These are phyloP conservation scores for Anarhynchus alexandrinus DNA, from an alignment of 2,113 vertebrate genomes.

Conservation along the genomic window DNA sequence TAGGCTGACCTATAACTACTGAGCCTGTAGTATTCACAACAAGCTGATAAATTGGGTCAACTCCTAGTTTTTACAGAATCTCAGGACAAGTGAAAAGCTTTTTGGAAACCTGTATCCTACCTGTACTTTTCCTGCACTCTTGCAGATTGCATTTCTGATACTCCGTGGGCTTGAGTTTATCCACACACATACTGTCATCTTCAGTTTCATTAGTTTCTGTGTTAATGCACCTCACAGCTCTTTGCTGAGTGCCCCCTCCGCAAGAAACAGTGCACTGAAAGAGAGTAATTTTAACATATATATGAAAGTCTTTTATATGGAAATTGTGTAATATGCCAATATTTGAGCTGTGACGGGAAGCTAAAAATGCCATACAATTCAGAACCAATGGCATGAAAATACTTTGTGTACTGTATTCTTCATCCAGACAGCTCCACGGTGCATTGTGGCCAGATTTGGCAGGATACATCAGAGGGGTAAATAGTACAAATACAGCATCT, in stretches of 20 bases:
- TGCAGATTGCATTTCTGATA: slow-evolving; percentile 67
- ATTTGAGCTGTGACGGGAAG: neutral
- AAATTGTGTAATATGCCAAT: neutral
- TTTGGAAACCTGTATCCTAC: slow-evolving; percentile 25
- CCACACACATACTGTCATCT: slow-evolving; percentile 54
- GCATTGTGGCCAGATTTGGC: neutral
- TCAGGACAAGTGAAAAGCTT: neutral
- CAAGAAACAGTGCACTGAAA: slow-evolving; percentile 77
- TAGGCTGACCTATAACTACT: neutral
- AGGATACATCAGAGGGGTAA: neutral
- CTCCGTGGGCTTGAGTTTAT: slow-evolving; percentile 53
- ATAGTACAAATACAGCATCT: neutral
- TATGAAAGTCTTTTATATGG: neutral
- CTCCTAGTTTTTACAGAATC: neutral
- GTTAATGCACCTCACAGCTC: slow-evolving; percentile 65
- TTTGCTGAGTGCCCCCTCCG: slow-evolving; percentile 73
- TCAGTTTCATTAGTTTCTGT: slow-evolving; percentile 52
- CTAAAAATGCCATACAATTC: neutral
- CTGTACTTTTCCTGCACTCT: slow-evolving; percentile 61
- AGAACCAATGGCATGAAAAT: neutral
- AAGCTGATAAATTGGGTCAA: neutral
- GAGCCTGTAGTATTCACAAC: neutral
- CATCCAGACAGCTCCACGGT: neutral
- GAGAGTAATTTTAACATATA: neutral
- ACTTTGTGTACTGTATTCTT: neutral